Evolutionary conservation across 2,113 vertebrate genomes (phyloP).

Genomic region (Recurvirostra avosetta): DNA sequence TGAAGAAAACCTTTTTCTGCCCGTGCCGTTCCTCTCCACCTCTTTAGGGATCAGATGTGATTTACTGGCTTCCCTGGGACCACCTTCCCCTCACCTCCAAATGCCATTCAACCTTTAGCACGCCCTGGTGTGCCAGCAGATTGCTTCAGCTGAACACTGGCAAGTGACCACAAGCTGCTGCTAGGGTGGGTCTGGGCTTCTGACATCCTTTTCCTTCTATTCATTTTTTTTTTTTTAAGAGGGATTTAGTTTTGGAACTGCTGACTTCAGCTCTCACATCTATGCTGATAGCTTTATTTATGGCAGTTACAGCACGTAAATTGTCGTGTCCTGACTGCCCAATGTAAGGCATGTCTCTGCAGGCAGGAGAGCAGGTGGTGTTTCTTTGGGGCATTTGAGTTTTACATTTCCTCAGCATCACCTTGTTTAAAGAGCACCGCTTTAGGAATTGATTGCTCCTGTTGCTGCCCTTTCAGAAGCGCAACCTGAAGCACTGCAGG

Average conservation of each 20-base stretch:
- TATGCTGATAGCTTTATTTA: not conserved
- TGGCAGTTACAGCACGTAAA: not conserved
- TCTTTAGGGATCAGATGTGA: not conserved
- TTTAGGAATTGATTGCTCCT: not conserved
- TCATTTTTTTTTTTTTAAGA: not conserved
- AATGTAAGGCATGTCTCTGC: not conserved
- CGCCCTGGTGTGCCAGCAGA: not conserved
- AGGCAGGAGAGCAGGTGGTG: not conserved
- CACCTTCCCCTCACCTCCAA: not conserved
- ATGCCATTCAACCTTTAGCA: not conserved
- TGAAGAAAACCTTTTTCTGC: not conserved
- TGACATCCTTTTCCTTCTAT: not conserved
- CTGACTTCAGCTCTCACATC: not conserved
- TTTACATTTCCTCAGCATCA: not conserved
- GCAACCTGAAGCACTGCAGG: not conserved
- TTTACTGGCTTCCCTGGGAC: not conserved
- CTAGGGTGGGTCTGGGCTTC: not conserved
- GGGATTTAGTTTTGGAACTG: not conserved
- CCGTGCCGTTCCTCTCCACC: not conserved
- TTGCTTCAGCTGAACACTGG: not conserved
- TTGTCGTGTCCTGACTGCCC: not conserved
- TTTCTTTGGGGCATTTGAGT: not conserved
- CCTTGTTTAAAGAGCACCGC: not conserved
- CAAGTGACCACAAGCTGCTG: not conserved
- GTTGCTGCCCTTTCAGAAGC: conserved; percentile 3